phyloP scores from a whole-genome alignment of 2,888 invertebrate species.

The Phymatocera aterrima region DNA sequence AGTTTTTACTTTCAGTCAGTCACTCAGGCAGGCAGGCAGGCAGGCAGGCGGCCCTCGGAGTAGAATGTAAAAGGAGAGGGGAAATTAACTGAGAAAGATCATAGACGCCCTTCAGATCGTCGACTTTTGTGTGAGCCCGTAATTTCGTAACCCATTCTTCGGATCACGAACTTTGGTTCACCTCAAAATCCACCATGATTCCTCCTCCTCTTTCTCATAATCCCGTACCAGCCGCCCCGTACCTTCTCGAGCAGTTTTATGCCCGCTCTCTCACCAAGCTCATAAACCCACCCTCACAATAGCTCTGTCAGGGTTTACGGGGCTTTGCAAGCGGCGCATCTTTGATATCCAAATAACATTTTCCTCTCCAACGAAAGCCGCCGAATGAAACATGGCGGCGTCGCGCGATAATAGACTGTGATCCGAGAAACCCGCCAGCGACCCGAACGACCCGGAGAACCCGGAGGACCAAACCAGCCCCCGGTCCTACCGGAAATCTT shows the following conservation, averaged over 20 bases:
- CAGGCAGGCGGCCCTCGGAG: not conserved
- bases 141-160: slow-evolving; percentile 28
- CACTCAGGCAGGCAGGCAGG: no score
- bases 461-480: slow-evolving; percentile 9
- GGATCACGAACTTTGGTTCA: not conserved
- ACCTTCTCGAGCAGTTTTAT: slow-evolving; percentile 41
- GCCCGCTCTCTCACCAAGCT: slow-evolving; percentile 49
- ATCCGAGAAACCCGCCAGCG: slow-evolving; percentile 33
- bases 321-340: slow-evolving; percentile 58
- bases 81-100: not conserved
- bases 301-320: slow-evolving; percentile 53
- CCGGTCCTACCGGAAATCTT: not conserved
- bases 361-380: slow-evolving; percentile 55
- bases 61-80: not conserved
- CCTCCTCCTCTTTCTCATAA: not conserved
- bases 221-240: not conserved
- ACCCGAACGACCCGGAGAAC: slow-evolving; percentile 27
- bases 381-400: slow-evolving; percentile 49
- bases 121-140: slow-evolving; percentile 37
- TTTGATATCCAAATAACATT: slow-evolving; percentile 64
- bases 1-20: no score
- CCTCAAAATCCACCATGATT: slow-evolving; percentile 14
- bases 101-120: not conserved
- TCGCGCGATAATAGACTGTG: slow-evolving; percentile 48
- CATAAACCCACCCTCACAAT: slow-evolving; percentile 59